Base-by-base conservation (phyloP, 2,113 vertebrate species). In the Etheostoma cragini region DNA sequence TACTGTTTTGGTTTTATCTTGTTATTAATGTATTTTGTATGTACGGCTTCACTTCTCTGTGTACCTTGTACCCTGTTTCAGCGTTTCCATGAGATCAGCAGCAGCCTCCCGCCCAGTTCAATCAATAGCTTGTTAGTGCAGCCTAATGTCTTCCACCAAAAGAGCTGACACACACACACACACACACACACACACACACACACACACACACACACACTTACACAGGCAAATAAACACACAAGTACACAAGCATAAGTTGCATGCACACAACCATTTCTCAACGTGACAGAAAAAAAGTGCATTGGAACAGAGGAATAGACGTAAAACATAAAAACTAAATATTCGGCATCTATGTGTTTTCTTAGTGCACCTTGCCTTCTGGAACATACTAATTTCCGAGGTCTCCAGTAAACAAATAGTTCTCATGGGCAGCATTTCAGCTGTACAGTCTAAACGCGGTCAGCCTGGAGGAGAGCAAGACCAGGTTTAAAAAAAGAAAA, bases 91-190 rank as follows among this genome's bases (percentile, higher is more conserved):
- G 76, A 90, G 82, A 88, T 87, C 84, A 84, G 86, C 78, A 71
- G 82, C 80, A 71, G 56, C 84, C 71, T 85, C 64, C 75, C 7
- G 45, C 69, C 67, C 65, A 49, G 66, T 72, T 53, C 81, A 88
- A 93, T 93, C 91, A 85, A 93, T 92, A 92, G 72, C 87, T 92
- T 91, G 88, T 92, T 89, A 89, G 89, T 85, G 82, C 75, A 72
- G 82, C 61, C 82, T 84, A 89, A 90, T 90, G 76, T 82, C 85
- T 90, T 81, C 69, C 80, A 85, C 58, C 30, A 58, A 80, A 62
- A 78, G 60, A 52, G 61, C 54, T 73, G 47, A 82, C 73, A 82
- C 60, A 74, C 62, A 80, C 35, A 78, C 45, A 22, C 64, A 70
- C 49, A 42, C 69, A 58, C 56, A 47, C 68, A 71, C 61, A 52